These are phyloP conservation scores for Notodonta dromedarius DNA, from an alignment of 2,888 invertebrate genomes.

Conservation along the genomic window DNA sequence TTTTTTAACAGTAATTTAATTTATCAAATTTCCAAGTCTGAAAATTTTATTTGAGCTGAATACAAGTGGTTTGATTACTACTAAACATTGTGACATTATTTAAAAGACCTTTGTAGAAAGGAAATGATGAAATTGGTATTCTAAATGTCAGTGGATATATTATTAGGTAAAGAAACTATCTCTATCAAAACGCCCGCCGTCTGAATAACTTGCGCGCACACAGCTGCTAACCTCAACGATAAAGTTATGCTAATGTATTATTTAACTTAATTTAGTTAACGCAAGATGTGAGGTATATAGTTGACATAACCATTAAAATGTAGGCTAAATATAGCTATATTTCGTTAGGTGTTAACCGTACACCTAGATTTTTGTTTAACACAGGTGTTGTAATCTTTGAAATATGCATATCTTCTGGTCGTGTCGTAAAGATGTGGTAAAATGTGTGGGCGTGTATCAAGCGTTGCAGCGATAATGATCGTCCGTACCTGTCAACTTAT, in stretches of 20 bases:
- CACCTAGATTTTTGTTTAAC: not conserved
- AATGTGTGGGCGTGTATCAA: constrained; percentile 6
- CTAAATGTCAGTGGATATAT: not conserved
- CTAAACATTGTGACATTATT: not conserved
- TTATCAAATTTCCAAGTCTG: too few species aligned
- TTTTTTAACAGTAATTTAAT: too few species aligned
- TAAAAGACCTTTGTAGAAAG: not conserved
- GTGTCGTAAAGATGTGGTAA: constrained; percentile 1
- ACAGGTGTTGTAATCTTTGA: constrained; percentile 1
- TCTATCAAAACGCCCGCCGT: not conserved
- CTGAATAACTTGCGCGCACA: not conserved
- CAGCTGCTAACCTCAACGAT: not conserved
- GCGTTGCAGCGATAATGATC: not conserved
- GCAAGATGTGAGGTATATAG: not conserved
- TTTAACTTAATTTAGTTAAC: constrained; percentile 1
- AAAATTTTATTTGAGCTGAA: too few species aligned
- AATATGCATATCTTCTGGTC: constrained; percentile 5
- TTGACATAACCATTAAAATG: constrained; percentile 1
- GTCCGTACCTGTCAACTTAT: constrained; percentile 1
- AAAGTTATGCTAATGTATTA: not conserved
- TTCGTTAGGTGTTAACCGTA: not conserved
- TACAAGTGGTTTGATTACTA: too few species aligned
- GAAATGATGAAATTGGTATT: not conserved
- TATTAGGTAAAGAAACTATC: not conserved
- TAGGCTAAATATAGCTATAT: constrained; percentile 3